phyloP scores from a whole-genome alignment of 2,113 vertebrate genomes.

The Patagioenas fasciata region DNA sequence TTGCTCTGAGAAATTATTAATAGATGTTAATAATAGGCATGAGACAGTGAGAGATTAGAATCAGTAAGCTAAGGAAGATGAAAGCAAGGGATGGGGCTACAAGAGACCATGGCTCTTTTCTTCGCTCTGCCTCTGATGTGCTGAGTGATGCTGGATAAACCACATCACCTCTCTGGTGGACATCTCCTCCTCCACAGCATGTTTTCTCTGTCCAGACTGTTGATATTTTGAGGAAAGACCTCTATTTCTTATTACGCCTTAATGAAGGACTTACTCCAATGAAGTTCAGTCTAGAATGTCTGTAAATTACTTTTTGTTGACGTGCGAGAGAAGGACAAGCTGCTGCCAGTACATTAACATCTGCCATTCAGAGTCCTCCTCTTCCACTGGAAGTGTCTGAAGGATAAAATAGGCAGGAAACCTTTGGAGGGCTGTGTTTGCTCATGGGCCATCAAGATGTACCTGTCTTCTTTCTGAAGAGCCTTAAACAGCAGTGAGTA shows the following conservation, averaged over 20 bases:
- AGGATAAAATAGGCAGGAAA: not conserved
- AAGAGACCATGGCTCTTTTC: not conserved
- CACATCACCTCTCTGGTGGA: not conserved
- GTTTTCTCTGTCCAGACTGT: not conserved
- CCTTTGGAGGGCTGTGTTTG: not conserved
- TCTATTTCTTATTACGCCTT: not conserved
- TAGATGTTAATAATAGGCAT: not conserved
- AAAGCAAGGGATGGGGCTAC: not conserved
- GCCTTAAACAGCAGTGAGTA: not conserved
- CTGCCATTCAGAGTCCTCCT: not conserved
- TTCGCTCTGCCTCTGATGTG: not conserved
- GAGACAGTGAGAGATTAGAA: not conserved
- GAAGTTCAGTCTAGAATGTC: not conserved
- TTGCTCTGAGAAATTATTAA: not conserved
- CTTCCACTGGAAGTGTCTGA: not conserved
- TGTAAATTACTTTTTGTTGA: not conserved
- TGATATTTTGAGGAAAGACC: not conserved
- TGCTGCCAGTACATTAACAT: not conserved
- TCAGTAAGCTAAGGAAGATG: not conserved
- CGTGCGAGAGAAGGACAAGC: not conserved
- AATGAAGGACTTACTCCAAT: not conserved
- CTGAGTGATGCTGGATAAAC: not conserved
- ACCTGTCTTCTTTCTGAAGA: not conserved
- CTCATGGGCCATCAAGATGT: not conserved
- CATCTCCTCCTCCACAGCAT: not conserved